Percentiles rank a stretch among this genome's conserved stretches.
Conservation (phyloP, 1,140 invertebrate genomes). For the Gonioctena quinquepunctata region DNA sequence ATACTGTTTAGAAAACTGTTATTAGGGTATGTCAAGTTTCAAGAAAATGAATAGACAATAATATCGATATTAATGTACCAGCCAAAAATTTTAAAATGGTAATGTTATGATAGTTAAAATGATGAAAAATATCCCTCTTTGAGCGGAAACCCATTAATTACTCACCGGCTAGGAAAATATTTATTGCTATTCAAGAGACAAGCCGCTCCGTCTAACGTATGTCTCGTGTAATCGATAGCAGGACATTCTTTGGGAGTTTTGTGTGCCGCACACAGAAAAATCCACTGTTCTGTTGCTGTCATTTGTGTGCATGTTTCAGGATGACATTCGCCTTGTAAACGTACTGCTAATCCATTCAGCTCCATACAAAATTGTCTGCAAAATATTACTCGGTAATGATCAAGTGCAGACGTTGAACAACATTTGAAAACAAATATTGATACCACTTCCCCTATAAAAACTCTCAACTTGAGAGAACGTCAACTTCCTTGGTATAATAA, state of each 20-base stretch:
- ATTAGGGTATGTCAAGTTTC: too few species aligned
- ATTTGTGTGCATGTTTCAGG: conserved; percentile 97
- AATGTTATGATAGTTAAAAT: too few species aligned
- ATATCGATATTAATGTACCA: background rate
- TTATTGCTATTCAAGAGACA: conserved; percentile 99
- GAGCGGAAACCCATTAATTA: too few species aligned
- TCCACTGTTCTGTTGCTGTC: conserved; percentile 99
- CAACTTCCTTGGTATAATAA: too few species aligned
- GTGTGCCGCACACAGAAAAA: conserved; percentile 98
- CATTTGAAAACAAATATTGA: too few species aligned
- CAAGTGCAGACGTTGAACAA: too few species aligned
- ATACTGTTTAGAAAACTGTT: background rate
- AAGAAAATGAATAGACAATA: background rate
- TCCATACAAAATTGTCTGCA: conserved; percentile 98
- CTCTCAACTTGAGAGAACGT: too few species aligned
- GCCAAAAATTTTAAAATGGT: too few species aligned
- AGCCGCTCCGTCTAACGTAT: conserved; percentile 98
- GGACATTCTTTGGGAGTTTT: conserved; percentile 99
- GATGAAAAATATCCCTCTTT: too few species aligned
- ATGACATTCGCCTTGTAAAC: conserved; percentile 91
- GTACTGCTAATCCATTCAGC: conserved; percentile 94
- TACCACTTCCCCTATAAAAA: too few species aligned
- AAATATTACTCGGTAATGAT: too few species aligned
- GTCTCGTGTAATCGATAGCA: conserved; percentile 98
- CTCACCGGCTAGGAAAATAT: conserved; percentile 98